These are phyloP conservation scores for Oryctes rhinoceros DNA, from an alignment of 1,140 invertebrate genomes.

Conservation along the genomic window DNA sequence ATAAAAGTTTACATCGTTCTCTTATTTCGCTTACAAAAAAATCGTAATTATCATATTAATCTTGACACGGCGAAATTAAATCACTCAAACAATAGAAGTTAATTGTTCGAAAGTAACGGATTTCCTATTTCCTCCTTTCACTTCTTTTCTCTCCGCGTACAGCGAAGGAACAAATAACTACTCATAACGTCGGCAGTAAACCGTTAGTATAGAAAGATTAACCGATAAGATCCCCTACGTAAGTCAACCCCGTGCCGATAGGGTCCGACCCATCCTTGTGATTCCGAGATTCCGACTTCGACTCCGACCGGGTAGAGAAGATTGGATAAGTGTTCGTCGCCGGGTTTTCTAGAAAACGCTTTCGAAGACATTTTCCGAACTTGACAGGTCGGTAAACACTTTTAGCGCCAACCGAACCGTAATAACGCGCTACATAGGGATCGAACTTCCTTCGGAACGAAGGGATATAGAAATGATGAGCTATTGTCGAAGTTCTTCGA, in stretches of 20 bases:
- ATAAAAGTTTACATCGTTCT: too few relatives aligned
- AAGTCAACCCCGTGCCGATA: conserved; percentile 11
- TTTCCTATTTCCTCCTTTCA: not conserved
- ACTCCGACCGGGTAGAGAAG: conserved; percentile 44
- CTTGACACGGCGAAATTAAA: too few relatives aligned
- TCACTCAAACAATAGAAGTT: too few relatives aligned
- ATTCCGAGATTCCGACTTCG: conserved; percentile 20
- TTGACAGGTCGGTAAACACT: conserved; percentile 60
- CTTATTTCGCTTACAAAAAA: too few relatives aligned
- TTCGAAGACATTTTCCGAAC: conserved; percentile 58
- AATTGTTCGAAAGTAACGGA: too few relatives aligned
- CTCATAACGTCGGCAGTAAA: conserved; percentile 7
- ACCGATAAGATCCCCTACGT: conserved; percentile 17
- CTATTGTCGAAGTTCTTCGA: conserved; percentile 58
- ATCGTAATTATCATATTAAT: too few relatives aligned
- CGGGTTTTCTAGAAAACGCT: conserved; percentile 55
- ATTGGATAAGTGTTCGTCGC: conserved; percentile 59
- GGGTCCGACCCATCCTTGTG: not conserved
- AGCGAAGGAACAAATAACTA: conserved; percentile 28
- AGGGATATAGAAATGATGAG: conserved; percentile 57
- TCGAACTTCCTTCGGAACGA: not conserved
- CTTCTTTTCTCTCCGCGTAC: not conserved
- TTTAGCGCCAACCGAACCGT: conserved; percentile 47
- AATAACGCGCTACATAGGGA: conserved; percentile 45
- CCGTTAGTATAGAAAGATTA: conserved; percentile 26